Evolutionary conservation across 2,797 vertebrate species (phyloP).

Genomic region (Ctenosaura bakeri): DNA sequence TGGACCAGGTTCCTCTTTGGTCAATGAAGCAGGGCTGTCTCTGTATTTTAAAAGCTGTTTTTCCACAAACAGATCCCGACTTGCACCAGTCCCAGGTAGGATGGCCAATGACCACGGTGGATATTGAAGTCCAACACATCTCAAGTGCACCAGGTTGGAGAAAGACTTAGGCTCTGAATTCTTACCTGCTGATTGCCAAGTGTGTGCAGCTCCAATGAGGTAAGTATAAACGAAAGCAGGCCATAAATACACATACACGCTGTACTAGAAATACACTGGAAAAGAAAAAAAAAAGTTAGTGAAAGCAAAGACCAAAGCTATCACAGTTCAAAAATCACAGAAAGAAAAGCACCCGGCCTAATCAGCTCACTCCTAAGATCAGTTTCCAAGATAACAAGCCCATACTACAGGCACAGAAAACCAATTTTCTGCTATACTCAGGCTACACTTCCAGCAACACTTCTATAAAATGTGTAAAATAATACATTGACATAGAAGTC

Average conservation of each 20-base stretch:
- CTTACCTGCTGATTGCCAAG: slow-evolving; percentile 92
- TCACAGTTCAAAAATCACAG: no score
- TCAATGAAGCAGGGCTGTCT: no score
- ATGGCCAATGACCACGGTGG: neutral
- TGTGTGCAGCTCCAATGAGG: slow-evolving; percentile 92
- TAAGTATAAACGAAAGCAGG: slow-evolving; percentile 95
- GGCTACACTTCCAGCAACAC: neutral
- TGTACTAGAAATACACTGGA: slow-evolving; percentile 94
- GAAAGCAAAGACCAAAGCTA: neutral
- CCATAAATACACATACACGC: slow-evolving; percentile 96
- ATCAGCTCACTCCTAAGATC: no score
- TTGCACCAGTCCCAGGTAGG: no score
- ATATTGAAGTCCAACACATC: neutral
- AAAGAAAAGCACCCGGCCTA: no score
- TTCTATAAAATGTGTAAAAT: no score
- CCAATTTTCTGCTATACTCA: neutral
- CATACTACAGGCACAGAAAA: neutral
- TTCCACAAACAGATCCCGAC: neutral
- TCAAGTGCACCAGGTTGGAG: neutral
- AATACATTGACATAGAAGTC: neutral
- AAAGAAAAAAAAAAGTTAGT: slow-evolving; percentile 12
- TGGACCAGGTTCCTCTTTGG: no score
- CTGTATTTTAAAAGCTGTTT: neutral
- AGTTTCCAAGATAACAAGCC: neutral
- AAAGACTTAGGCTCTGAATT: neutral